Evolutionary conservation across 2,797 vertebrate species (phyloP).

Genomic region (Agapornis canus): DNA sequence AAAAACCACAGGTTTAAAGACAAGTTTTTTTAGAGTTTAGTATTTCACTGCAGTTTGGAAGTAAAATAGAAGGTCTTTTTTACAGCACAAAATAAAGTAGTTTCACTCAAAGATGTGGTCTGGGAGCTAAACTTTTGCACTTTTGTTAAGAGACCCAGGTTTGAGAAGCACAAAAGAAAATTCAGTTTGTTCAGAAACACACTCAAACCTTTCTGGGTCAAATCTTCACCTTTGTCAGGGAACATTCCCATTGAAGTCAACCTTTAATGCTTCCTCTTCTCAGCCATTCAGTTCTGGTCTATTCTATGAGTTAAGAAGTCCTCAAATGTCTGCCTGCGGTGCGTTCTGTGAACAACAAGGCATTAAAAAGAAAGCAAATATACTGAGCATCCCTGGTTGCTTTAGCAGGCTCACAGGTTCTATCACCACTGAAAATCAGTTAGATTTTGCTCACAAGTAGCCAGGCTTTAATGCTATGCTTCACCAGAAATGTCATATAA

Average conservation of each 20-base stretch:
- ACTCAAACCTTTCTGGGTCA: conserved; percentile 44
- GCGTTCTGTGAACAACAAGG: neutral
- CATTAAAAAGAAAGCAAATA: neutral
- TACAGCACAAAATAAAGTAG: neutral
- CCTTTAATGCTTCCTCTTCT: conserved; percentile 2
- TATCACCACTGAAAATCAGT: neutral
- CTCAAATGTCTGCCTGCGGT: neutral
- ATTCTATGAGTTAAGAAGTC: neutral
- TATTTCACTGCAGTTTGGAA: neutral
- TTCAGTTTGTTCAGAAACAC: neutral
- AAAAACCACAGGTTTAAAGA: neutral
- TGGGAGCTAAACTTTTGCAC: neutral
- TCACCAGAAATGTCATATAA: neutral
- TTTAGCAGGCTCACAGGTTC: neutral
- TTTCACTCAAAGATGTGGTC: neutral
- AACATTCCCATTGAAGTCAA: conserved; percentile 32
- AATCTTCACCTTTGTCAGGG: neutral
- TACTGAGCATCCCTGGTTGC: neutral
- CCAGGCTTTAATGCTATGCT: neutral
- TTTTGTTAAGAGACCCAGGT: neutral
- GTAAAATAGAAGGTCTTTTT: neutral
- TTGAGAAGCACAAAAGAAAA: conserved; percentile 12
- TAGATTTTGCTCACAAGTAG: neutral
- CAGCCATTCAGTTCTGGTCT: neutral
- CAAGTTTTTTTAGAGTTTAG: neutral